Evolutionary conservation across 2,797 vertebrate genomes (phyloP).

Genomic region (Lagorchestes hirsutus): DNA sequence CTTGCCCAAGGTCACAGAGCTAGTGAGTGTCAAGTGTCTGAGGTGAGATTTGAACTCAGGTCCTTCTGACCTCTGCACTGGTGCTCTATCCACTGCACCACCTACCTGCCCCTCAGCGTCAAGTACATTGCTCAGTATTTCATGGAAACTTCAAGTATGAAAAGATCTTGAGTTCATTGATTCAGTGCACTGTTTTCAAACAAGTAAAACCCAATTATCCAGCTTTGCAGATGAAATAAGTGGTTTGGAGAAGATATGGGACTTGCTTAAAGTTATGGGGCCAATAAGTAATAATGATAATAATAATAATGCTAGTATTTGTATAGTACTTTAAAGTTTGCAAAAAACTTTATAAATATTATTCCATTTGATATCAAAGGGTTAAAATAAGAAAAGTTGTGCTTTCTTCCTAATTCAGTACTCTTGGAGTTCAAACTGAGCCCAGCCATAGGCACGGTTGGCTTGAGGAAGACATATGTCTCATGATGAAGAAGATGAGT

Average conservation of each 20-base stretch:
- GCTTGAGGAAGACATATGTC: not conserved
- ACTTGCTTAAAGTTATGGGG: not conserved
- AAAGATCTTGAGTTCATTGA: not conserved
- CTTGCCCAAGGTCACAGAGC: no score
- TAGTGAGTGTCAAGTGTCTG: no score
- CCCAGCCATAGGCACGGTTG: not conserved
- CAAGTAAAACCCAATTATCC: not conserved
- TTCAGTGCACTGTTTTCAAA: not conserved
- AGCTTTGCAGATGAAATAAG: not conserved
- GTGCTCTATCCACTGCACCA: no score
- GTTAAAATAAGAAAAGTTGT: not conserved
- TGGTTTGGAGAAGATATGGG: not conserved
- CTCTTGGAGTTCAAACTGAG: not conserved
- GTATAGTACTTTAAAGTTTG: not conserved
- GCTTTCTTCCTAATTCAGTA: not conserved
- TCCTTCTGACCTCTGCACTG: no score
- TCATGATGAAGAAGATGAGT: constrained; percentile 1
- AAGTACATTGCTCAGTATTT: not conserved
- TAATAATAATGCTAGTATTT: not conserved
- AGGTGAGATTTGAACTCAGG: no score
- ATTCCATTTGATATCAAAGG: not conserved
- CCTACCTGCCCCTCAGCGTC: not conserved
- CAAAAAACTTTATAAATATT: not conserved
- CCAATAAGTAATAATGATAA: not conserved
- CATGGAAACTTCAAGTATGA: not conserved